Percentiles rank a stretch among this genome's conserved stretches.
Conservation (phyloP, 1,140 invertebrate genomes). For the Eubasilissa regina region DNA sequence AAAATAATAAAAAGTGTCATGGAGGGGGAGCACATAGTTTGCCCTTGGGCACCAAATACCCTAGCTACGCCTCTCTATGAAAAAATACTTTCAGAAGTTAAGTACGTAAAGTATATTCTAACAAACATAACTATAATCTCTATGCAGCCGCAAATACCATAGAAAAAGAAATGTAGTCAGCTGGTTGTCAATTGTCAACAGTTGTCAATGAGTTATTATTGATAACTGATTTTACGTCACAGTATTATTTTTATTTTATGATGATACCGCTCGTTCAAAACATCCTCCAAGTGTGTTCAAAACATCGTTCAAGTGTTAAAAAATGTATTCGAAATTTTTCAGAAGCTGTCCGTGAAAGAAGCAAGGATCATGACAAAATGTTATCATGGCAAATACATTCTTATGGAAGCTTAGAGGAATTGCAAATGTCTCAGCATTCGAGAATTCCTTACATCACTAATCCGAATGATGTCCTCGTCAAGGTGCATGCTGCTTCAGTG, state of each 20-base stretch:
- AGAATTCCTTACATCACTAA: conserved; percentile 79
- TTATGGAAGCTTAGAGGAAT: conserved; percentile 79
- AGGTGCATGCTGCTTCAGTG: conserved; percentile 87
- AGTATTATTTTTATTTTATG: not conserved
- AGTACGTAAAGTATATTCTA: too few relatives aligned
- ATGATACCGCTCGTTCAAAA: not conserved
- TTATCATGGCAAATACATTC: conserved; percentile 84
- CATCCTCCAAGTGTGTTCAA: not conserved
- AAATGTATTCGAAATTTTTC: not conserved
- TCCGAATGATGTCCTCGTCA: conserved; percentile 84
- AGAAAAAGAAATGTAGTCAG: too few relatives aligned
- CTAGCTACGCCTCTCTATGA: too few relatives aligned
- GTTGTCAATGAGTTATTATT: too few relatives aligned
- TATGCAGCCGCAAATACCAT: too few relatives aligned
- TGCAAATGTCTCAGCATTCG: conserved; percentile 75
- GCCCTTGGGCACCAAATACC: too few relatives aligned
- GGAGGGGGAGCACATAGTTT: too few relatives aligned
- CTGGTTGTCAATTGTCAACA: too few relatives aligned
- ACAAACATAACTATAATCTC: too few relatives aligned
- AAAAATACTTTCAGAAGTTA: too few relatives aligned
- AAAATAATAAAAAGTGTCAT: too few relatives aligned
- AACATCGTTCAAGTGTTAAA: not conserved
- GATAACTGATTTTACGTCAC: too few relatives aligned
- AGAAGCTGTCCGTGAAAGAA: conserved; percentile 9
- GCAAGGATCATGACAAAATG: conserved; percentile 71